Conservation (phyloP, 2,888 invertebrate species). For the Lobophora halterata region DNA sequence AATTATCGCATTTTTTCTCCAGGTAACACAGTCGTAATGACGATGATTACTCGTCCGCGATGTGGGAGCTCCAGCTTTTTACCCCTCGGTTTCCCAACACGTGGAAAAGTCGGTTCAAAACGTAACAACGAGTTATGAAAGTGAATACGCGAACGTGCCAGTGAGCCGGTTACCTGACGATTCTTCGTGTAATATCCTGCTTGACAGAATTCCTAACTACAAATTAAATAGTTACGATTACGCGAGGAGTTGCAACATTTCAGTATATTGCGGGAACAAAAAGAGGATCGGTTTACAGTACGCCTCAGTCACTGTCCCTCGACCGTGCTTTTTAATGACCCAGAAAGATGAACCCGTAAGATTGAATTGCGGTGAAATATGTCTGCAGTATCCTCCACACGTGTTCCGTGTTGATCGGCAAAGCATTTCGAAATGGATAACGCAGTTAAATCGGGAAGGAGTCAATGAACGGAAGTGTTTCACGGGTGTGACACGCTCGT, state of each 20-base stretch:
- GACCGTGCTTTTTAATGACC: slow-evolving; percentile 51
- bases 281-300: slow-evolving; percentile 34
- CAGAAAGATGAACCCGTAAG: slow-evolving; percentile 54
- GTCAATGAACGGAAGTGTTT: slow-evolving; percentile 81
- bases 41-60: slow-evolving; percentile 64
- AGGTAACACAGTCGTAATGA: slow-evolving; percentile 52
- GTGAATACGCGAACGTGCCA: slow-evolving; percentile 65
- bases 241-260: slow-evolving; percentile 44
- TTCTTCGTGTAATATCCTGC: slow-evolving; percentile 63
- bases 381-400: slow-evolving; percentile 41
- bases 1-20: slow-evolving; percentile 53
- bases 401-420: slow-evolving; percentile 53
- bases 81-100: slow-evolving; percentile 63
- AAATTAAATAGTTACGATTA: slow-evolving; percentile 39
- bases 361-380: slow-evolving; percentile 28
- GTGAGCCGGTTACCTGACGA: slow-evolving; percentile 52
- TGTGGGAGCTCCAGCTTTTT: slow-evolving; percentile 74
- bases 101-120: slow-evolving; percentile 68
- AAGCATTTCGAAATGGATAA: slow-evolving; percentile 68
- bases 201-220: slow-evolving; percentile 52
- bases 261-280: slow-evolving; percentile 17
- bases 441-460: slow-evolving; percentile 74
- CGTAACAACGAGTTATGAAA: slow-evolving; percentile 77
- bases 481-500: slow-evolving; percentile 74
- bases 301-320: slow-evolving; percentile 32